These are phyloP conservation scores for Pseudolaguvia tuberculata DNA, from an alignment of 2,113 vertebrate genomes.

Conservation along the genomic window DNA sequence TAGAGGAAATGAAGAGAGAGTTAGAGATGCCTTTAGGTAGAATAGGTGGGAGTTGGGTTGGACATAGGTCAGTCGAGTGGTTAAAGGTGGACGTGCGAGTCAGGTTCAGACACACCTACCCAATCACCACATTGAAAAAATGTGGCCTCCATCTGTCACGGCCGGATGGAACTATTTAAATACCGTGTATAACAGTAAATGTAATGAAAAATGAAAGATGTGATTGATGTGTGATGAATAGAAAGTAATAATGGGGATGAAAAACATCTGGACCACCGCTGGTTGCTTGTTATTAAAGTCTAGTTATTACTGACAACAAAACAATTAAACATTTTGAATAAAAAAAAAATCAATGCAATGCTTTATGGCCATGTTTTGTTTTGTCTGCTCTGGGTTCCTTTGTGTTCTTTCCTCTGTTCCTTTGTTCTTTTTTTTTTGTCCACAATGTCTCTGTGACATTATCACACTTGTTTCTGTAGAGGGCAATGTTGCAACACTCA, in stretches of 20 bases:
- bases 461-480: conserved; percentile 51
- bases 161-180: conserved; percentile 15
- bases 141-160: background rate
- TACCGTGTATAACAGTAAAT: background rate
- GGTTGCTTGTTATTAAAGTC: conserved; percentile 22
- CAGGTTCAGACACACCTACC: background rate
- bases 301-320: background rate
- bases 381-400: conserved; percentile 32
- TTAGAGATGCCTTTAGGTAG: conserved; percentile 29
- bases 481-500: conserved; percentile 54
- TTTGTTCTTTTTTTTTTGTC: conserved; percentile 58
- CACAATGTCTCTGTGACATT: background rate
- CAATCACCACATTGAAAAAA: background rate
- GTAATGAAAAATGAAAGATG: background rate
- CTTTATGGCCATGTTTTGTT: conserved; percentile 16
- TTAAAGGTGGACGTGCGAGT: conserved; percentile 11
- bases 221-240: conserved; percentile 10
- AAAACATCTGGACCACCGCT: background rate
- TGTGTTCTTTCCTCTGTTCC: conserved; percentile 41
- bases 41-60: conserved; percentile 48
- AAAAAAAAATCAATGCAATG: background rate
- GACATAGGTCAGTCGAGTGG: conserved; percentile 28
- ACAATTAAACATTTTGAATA: background rate
- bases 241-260: conserved; percentile 1
- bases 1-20: background rate